Evolutionary conservation across 2,888 invertebrate genomes (phyloP).

Genomic region (Cheilosia pagana): DNA sequence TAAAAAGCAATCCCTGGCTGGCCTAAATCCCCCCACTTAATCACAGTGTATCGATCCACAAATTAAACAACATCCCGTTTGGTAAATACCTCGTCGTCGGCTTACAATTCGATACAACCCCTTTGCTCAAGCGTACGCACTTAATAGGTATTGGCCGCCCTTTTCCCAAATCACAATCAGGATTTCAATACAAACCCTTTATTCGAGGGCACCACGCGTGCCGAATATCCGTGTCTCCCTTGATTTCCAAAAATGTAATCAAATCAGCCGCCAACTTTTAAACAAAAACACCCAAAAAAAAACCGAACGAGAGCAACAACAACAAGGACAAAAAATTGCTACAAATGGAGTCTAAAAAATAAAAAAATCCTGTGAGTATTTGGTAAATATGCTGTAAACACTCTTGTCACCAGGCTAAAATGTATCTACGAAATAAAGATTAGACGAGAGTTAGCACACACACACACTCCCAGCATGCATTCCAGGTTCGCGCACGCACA

Average conservation of each 20-base stretch:
- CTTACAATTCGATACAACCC: too few species aligned
- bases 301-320: background rate
- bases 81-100: too few species aligned
- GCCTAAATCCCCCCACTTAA: too few species aligned
- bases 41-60: too few species aligned
- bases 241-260: constrained; percentile 40
- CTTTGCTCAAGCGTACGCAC: background rate
- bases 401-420: constrained; percentile 68
- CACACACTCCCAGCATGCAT: constrained; percentile 11
- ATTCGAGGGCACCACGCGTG: constrained; percentile 9
- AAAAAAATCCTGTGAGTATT: constrained; percentile 51
- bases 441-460: constrained; percentile 47
- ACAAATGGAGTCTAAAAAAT: background rate
- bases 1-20: too few species aligned
- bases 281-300: constrained; percentile 23
- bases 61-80: too few species aligned
- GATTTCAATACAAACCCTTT: constrained; percentile 14
- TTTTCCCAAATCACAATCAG: background rate
- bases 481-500: constrained; percentile 48
- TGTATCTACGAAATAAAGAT: constrained; percentile 54
- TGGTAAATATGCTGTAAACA: constrained; percentile 67
- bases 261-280: constrained; percentile 29
- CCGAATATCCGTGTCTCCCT: background rate
- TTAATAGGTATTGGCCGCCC: background rate
- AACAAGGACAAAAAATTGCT: constrained; percentile 21